Percentiles rank a stretch among this genome's conserved stretches.
phyloP scores from a whole-genome alignment of 2,113 vertebrate species.

The Craseonycteris thonglongyai region DNA sequence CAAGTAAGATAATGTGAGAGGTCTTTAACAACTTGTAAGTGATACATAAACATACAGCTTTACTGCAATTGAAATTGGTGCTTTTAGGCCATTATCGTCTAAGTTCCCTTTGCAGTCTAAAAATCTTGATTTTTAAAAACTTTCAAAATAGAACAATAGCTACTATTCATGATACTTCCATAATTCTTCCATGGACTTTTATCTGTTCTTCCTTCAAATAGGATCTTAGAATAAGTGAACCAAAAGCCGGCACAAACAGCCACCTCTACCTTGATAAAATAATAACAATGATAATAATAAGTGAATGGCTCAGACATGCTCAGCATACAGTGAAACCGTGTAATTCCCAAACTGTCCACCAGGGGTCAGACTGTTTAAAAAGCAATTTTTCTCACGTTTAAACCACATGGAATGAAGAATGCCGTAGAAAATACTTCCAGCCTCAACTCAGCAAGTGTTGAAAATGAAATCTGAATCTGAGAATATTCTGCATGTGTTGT shows the following conservation, averaged over 20 bases:
- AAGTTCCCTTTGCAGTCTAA: not conserved
- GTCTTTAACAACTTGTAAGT: not conserved
- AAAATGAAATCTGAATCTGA: not conserved
- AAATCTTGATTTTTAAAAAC: not conserved
- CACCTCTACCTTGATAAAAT: not conserved
- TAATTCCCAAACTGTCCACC: not conserved
- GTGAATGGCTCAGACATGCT: not conserved
- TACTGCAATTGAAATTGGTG: too few relatives aligned
- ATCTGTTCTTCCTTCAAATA: not conserved
- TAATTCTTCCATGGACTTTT: not conserved
- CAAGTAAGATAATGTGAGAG: not conserved
- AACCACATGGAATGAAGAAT: not conserved
- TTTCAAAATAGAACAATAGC: not conserved
- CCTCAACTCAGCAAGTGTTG: not conserved
- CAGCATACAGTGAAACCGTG: not conserved
- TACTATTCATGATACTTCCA: not conserved
- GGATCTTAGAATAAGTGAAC: not conserved
- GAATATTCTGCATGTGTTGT: not conserved
- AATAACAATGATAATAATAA: not conserved
- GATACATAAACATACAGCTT: not conserved
- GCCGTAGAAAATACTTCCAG: not conserved
- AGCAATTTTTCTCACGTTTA: not conserved
- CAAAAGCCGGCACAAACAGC: not conserved
- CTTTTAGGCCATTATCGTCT: not conserved
- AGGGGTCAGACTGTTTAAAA: not conserved